These are phyloP conservation scores for Piprites chloris DNA, from an alignment of 2,113 vertebrate genomes.

Conservation along the genomic window DNA sequence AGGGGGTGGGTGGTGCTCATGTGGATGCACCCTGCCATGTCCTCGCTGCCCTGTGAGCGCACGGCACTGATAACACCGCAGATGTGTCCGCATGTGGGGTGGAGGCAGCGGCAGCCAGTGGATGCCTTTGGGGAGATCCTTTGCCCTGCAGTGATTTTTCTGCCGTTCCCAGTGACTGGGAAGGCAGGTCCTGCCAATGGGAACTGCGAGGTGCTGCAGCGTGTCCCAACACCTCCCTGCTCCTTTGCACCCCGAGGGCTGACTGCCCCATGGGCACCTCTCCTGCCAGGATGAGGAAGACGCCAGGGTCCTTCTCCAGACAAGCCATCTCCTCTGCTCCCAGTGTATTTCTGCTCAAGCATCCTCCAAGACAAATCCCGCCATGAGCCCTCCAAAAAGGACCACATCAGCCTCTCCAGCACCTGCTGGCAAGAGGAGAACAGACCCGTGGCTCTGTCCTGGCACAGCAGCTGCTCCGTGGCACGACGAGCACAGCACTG, in stretches of 20 bases:
- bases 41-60: background rate
- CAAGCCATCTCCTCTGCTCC: background rate
- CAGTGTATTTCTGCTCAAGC: background rate
- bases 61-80: accelerated
- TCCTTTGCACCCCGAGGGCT: accelerated
- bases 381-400: accelerated
- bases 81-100: background rate
- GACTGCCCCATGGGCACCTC: background rate
- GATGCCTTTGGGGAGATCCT: background rate
- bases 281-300: background rate
- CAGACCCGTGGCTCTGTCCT: background rate
- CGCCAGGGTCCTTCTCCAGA: background rate
- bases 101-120: accelerated
- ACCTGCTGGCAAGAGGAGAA: background rate
- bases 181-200: background rate
- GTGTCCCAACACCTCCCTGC: background rate
- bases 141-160: background rate
- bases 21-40: background rate
- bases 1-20: background rate
- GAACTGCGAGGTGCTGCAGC: background rate
- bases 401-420: background rate
- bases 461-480: background rate
- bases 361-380: background rate
- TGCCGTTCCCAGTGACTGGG: background rate
- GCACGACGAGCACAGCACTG: accelerated